These are phyloP conservation scores for Diachasma alloeum DNA, from an alignment of 1,140 invertebrate genomes.

Conservation along the genomic window DNA sequence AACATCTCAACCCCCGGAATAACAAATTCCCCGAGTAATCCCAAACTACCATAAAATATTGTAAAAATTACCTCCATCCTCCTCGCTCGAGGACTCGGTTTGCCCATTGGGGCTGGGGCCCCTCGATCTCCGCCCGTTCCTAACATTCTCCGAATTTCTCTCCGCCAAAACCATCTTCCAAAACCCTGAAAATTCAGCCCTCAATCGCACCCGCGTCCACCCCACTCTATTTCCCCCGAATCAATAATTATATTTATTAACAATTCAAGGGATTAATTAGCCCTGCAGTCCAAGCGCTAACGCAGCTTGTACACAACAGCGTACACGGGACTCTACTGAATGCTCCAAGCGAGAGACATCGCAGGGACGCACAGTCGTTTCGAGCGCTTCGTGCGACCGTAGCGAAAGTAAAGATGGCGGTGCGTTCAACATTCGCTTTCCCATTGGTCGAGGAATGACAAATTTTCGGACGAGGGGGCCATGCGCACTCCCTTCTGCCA, in stretches of 20 bases:
- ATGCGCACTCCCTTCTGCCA: neutral
- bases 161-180: slow-evolving; percentile 83
- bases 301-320: slow-evolving; percentile 43
- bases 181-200: neutral
- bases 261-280: slow-evolving; percentile 17
- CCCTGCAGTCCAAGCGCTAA: slow-evolving; percentile 30
- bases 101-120: slow-evolving; percentile 89
- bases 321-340: slow-evolving; percentile 1
- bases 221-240: no score
- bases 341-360: neutral
- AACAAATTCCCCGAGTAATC: neutral
- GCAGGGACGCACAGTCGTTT: slow-evolving; percentile 27
- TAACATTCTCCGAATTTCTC: slow-evolving; percentile 79
- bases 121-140: slow-evolving; percentile 85
- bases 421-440: slow-evolving; percentile 17
- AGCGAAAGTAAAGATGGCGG: slow-evolving; percentile 57
- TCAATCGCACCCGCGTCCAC: neutral
- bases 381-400: slow-evolving; percentile 50
- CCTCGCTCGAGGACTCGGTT: slow-evolving; percentile 81
- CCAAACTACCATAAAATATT: neutral
- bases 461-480: neutral
- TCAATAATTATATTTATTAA: neutral
- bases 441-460: slow-evolving; percentile 44
- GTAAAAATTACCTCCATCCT: slow-evolving; percentile 75
- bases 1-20: no score